Evolutionary conservation across 2,113 vertebrate genomes (phyloP).

Genomic region (Oreochromis spilurus): DNA sequence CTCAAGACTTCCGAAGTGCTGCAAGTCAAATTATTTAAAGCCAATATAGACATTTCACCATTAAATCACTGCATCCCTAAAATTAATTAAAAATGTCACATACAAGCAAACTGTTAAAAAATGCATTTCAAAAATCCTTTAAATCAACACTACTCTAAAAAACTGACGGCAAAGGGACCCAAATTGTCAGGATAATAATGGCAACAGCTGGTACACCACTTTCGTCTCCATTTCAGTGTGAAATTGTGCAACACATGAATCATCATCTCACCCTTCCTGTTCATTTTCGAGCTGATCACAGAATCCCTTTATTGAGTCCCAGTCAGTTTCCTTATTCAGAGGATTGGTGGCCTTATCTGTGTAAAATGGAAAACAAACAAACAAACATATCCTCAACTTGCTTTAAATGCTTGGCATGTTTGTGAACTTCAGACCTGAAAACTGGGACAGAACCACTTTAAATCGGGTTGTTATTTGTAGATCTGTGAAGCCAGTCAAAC

Average conservation of each 20-base stretch:
- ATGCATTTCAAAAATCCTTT: neutral
- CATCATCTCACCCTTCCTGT: slow-evolving; percentile 82
- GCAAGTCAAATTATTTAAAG: neutral
- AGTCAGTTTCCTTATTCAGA: slow-evolving; percentile 89
- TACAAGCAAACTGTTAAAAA: neutral
- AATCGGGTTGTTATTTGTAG: neutral
- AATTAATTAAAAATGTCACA: neutral
- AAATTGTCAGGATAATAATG: neutral
- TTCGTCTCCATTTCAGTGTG: neutral
- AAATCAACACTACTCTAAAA: neutral
- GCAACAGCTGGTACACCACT: accelerated
- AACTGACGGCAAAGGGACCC: neutral
- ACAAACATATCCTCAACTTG: neutral
- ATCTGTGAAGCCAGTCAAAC: neutral
- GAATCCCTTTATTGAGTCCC: slow-evolving; percentile 86
- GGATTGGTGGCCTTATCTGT: slow-evolving; percentile 93
- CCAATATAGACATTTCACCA: neutral
- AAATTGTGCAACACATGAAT: neutral
- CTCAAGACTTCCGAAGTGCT: neutral
- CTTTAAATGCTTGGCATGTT: neutral
- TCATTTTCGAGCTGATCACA: slow-evolving; percentile 91
- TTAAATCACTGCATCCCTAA: neutral
- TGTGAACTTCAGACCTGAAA: neutral
- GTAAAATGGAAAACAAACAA: neutral
- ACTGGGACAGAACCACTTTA: neutral